phyloP scores from a whole-genome alignment of 1,140 invertebrate species.

The Zaprionus kolodkinae region DNA sequence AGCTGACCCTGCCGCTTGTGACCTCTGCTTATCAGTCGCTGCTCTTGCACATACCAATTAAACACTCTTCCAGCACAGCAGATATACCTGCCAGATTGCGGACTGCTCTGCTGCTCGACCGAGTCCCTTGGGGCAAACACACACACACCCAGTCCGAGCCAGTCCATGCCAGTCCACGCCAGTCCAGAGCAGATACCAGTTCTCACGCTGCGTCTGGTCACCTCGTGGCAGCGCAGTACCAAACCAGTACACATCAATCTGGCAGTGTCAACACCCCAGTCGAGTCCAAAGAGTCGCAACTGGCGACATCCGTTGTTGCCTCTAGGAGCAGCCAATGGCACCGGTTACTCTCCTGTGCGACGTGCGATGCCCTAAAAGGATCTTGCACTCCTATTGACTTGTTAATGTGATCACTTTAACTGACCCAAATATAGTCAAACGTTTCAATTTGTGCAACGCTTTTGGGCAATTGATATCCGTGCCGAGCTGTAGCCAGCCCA shows the following conservation, averaged over 20 bases:
- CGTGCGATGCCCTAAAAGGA: conserved; percentile 81
- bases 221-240: conserved; percentile 46
- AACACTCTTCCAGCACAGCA: conserved; percentile 3
- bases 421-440: conserved; percentile 83
- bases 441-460: conserved; percentile 82
- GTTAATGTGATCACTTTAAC: conserved; percentile 83
- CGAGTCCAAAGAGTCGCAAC: too few relatives aligned
- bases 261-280: conserved; percentile 63
- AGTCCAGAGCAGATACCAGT: conserved; percentile 45
- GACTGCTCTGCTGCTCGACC: conserved; percentile 9
- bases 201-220: conserved; percentile 69
- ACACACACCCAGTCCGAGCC: conserved; percentile 44
- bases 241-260: conserved; percentile 79
- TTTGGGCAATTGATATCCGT: conserved; percentile 80
- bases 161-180: not conserved
- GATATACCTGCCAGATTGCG: conserved; percentile 40
- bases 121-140: conserved; percentile 58
- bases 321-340: conserved; percentile 38
- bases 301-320: conserved; percentile 35
- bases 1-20: not conserved
- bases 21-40: conserved; percentile 10
- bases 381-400: conserved; percentile 80
- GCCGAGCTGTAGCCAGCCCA: too few relatives aligned
- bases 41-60: conserved; percentile 21
- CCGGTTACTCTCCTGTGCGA: conserved; percentile 62